Evolutionary conservation across 2,888 invertebrate genomes (phyloP).

Genomic region (Pseudanteris insignis): DNA sequence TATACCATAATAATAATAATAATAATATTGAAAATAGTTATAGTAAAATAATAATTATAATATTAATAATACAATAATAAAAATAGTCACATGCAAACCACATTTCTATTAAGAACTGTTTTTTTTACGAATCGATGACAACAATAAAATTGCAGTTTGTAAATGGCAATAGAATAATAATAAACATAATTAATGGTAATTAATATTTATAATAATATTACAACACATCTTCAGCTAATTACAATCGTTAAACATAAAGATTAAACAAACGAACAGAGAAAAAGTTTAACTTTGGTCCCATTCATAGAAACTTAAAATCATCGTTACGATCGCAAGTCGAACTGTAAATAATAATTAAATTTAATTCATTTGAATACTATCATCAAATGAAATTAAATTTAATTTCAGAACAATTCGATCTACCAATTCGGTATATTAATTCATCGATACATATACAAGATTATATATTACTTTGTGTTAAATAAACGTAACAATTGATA

Average conservation of each 20-base stretch:
- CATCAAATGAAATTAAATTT: no score
- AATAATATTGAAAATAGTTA: no score
- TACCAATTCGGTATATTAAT: no score
- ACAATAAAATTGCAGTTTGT: no score
- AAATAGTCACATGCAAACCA: no score
- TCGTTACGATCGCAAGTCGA: slow-evolving; percentile 6
- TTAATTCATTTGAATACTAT: background rate
- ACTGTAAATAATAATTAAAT: background rate
- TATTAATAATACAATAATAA: no score
- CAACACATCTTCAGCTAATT: slow-evolving; percentile 19
- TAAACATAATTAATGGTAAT: slow-evolving; percentile 3
- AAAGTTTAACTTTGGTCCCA: slow-evolving; percentile 35
- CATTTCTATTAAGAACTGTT: no score
- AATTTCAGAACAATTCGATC: no score
- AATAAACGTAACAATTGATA: background rate
- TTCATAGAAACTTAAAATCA: slow-evolving; percentile 30
- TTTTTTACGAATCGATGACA: no score
- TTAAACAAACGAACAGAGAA: slow-evolving; percentile 4
- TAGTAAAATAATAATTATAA: no score
- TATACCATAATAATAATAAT: no score
- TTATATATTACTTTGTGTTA: background rate
- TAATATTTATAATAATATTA: slow-evolving; percentile 19
- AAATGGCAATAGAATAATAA: slow-evolving; percentile 1
- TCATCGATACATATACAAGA: background rate
- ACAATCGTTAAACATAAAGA: slow-evolving; percentile 13